Conservation (phyloP, 2,113 vertebrate genomes). For the Dipodomys spectabilis region DNA sequence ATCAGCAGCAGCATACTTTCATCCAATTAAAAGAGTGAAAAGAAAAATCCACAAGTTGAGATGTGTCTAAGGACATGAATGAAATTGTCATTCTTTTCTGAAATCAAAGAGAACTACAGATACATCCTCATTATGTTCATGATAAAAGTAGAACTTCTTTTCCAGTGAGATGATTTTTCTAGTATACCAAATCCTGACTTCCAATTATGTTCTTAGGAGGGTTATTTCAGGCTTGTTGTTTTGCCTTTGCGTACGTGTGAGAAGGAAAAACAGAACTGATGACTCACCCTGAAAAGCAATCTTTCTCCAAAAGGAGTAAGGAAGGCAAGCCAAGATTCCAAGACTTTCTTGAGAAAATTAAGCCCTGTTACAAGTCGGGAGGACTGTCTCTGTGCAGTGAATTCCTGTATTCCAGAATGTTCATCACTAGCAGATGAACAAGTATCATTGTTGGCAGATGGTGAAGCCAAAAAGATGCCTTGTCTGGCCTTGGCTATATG, state of each 20-base stretch:
- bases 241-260: not conserved
- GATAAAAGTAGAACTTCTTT: slow-evolving; percentile 39
- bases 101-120: slow-evolving; percentile 79
- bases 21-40: slow-evolving; percentile 87
- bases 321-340: not conserved
- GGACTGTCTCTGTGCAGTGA: not conserved
- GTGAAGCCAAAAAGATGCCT: not conserved
- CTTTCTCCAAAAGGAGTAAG: not conserved
- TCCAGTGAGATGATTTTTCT: slow-evolving; percentile 46
- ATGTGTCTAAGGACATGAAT: slow-evolving; percentile 84
- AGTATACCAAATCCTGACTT: slow-evolving; percentile 42
- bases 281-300: slow-evolving; percentile 18
- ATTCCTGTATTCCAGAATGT: not conserved
- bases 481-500: not conserved
- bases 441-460: not conserved
- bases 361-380: not conserved
- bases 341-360: not conserved
- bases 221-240: slow-evolving; percentile 8
- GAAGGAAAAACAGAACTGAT: not conserved
- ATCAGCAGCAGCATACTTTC: slow-evolving; percentile 87
- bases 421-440: not conserved
- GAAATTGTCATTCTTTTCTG: slow-evolving; percentile 81
- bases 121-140: slow-evolving; percentile 58
- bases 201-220: slow-evolving; percentile 38
- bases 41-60: slow-evolving; percentile 84